These are phyloP conservation scores for Labrus mixtus DNA, from an alignment of 2,113 vertebrate genomes.

Conservation along the genomic window DNA sequence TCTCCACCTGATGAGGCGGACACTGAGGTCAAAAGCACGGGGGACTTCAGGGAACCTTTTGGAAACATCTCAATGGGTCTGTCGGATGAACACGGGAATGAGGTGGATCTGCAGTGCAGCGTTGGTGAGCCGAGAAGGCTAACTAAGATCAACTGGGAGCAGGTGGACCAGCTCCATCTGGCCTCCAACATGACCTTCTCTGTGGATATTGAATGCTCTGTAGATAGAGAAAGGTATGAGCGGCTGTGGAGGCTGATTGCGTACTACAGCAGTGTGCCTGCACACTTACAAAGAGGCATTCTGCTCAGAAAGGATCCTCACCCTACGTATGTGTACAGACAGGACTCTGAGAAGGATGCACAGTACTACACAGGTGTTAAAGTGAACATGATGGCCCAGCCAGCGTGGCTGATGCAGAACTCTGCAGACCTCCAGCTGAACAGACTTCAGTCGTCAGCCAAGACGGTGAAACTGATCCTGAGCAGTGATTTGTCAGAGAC, in stretches of 20 bases:
- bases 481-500: constrained; percentile 72
- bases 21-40: constrained; percentile 52
- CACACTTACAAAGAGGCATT: constrained; percentile 83
- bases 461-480: constrained; percentile 82
- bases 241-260: constrained; percentile 92
- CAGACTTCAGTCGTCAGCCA: constrained; percentile 86
- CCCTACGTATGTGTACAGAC: constrained; percentile 83
- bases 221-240: constrained; percentile 88
- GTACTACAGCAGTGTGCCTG: constrained; percentile 92
- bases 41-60: constrained; percentile 73
- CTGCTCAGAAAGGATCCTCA: constrained; percentile 77
- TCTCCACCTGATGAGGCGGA: constrained; percentile 56
- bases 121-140: constrained; percentile 74
- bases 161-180: constrained; percentile 78
- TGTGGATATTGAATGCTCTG: constrained; percentile 86
- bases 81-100: constrained; percentile 90
- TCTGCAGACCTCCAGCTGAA: constrained; percentile 87
- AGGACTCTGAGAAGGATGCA: constrained; percentile 85
- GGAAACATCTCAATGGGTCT: constrained; percentile 88
- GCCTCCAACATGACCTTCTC: constrained; percentile 82
- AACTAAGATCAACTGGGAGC: constrained; percentile 81
- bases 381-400: constrained; percentile 82
- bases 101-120: constrained; percentile 85
- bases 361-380: constrained; percentile 92
- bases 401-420: constrained; percentile 90